These are phyloP conservation scores for Acanthurus leucopareius DNA, from an alignment of 2,797 vertebrate genomes.

Conservation along the genomic window DNA sequence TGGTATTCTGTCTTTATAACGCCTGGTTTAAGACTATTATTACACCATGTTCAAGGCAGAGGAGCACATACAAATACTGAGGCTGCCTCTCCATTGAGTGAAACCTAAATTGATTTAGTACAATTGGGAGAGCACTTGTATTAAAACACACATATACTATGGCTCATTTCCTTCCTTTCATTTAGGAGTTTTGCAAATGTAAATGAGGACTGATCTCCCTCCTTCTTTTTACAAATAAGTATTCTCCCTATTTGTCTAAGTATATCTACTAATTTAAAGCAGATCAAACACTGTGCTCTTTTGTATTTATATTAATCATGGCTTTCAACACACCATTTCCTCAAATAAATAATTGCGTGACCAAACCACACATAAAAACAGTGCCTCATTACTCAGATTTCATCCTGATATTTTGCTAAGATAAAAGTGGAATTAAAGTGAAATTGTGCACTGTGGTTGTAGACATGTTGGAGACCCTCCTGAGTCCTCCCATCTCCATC, in stretches of 20 bases:
- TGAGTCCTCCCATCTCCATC: background rate
- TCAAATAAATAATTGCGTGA: constrained; percentile 22
- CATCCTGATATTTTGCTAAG: constrained; percentile 62
- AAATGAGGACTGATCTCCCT: constrained; percentile 54
- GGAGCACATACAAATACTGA: constrained; percentile 81
- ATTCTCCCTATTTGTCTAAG: constrained; percentile 30
- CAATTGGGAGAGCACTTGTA: constrained; percentile 76
- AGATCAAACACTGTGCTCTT: constrained; percentile 24
- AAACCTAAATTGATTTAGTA: constrained; percentile 80
- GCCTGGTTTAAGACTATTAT: constrained; percentile 85
- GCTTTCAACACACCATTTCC: constrained; percentile 25
- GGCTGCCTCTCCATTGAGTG: constrained; percentile 75
- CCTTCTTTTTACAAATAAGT: constrained; percentile 40
- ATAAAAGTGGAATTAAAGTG: constrained; percentile 56
- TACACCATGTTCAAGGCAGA: constrained; percentile 78
- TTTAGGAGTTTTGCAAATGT: constrained; percentile 67
- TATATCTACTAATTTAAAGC: constrained; percentile 28
- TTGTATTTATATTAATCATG: constrained; percentile 28
- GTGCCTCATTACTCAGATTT: constrained; percentile 63
- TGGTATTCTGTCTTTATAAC: constrained; percentile 85
- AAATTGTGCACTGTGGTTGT: constrained; percentile 40
- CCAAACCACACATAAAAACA: constrained; percentile 33
- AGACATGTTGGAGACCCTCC: constrained; percentile 45
- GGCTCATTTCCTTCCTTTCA: constrained; percentile 81
- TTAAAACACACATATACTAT: constrained; percentile 82